Percentiles rank a stretch among this genome's conserved stretches.
Conservation (phyloP, 2,113 vertebrate species). For the Lates calcarifer region DNA sequence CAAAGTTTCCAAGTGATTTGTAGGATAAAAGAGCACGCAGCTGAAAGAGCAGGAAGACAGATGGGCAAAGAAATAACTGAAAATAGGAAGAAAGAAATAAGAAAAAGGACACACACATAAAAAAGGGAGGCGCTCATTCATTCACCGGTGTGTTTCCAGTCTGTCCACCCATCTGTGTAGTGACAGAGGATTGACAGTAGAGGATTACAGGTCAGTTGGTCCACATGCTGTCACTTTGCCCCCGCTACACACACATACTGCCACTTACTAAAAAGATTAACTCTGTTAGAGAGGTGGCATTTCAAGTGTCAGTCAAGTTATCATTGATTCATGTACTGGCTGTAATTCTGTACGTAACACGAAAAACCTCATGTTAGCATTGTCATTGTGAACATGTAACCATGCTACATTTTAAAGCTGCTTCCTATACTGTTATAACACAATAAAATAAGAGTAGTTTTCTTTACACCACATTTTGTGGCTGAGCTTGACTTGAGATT, state of each 20-base stretch:
- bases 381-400: too few species aligned
- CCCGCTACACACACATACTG: neutral
- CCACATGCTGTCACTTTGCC: conserved; percentile 30
- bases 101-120: neutral
- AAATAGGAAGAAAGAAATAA: neutral
- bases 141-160: conserved; percentile 10
- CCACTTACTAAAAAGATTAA: conserved; percentile 2
- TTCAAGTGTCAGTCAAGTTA: conserved; percentile 20
- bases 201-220: conserved; percentile 55
- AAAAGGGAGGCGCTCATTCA: conserved; percentile 10
- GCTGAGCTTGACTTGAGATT: neutral
- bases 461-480: too few species aligned
- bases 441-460: too few species aligned
- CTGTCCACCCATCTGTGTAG: conserved; percentile 43
- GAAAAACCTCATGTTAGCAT: neutral
- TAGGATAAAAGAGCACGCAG: neutral
- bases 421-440: too few species aligned
- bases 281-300: neutral
- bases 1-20: neutral
- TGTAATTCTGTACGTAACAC: neutral
- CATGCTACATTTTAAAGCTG: too few species aligned
- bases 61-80: neutral
- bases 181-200: conserved; percentile 44
- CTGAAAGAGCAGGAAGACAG: neutral
- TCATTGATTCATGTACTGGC: neutral